A percentile compares a stretch with the other conserved stretches of the same genome.
These are phyloP conservation scores for Zeugodacus cucurbitae DNA, from an alignment of 1,140 invertebrate genomes.

Conservation along the genomic window DNA sequence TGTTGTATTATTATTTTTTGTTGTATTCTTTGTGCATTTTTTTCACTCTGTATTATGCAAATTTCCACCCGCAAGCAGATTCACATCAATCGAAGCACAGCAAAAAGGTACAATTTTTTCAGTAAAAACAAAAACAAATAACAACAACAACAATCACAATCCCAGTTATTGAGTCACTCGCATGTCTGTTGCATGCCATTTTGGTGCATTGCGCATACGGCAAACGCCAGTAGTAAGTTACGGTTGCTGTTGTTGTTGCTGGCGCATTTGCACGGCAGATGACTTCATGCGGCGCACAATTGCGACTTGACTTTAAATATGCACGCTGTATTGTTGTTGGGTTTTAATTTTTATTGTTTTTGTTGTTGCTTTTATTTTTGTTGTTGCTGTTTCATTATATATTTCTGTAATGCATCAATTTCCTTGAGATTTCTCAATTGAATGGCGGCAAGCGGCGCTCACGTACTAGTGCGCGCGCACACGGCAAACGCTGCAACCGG, in stretches of 20 bases:
- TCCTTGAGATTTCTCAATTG: constrained; percentile 39
- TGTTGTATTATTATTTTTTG: neutral
- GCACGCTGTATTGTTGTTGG: neutral
- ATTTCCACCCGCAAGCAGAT: constrained; percentile 9
- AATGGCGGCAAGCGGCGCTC: constrained; percentile 13
- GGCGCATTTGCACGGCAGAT: constrained; percentile 43
- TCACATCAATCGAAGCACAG: neutral
- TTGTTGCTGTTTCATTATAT: neutral
- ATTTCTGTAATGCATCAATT: constrained; percentile 33
- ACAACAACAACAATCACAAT: constrained; percentile 23
- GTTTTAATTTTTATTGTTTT: neutral
- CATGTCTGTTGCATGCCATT: constrained; percentile 38
- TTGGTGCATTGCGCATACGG: neutral
- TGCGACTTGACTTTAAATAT: neutral
- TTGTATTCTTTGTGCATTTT: neutral
- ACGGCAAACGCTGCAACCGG: neutral
- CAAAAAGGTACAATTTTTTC: neutral
- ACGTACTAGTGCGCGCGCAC: constrained; percentile 9
- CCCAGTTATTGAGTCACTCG: constrained; percentile 1
- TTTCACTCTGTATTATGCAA: neutral
- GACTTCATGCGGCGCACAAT: constrained; percentile 36
- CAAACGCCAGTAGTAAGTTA: neutral
- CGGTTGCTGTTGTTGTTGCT: neutral
- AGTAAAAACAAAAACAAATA: neutral
- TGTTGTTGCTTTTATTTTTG: neutral